Percentiles rank a stretch among this genome's conserved stretches.
phyloP scores from a whole-genome alignment of 2,113 vertebrate species.

The Trochalopteron elliotii region DNA sequence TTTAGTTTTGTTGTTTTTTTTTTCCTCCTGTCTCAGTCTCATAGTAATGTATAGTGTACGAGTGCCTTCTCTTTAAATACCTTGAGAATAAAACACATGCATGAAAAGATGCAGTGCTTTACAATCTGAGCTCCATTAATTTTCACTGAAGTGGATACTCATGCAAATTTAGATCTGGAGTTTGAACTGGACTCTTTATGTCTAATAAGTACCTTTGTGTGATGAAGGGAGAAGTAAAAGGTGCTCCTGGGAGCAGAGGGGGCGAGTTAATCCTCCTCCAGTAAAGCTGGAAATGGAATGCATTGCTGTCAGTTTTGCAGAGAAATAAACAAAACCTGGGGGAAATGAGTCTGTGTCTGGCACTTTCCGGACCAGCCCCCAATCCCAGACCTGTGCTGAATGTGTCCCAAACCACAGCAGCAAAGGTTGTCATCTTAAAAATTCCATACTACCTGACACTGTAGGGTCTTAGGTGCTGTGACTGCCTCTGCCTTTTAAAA shows the following conservation, averaged over 20 bases:
- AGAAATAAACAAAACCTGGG: neutral
- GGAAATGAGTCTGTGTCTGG: neutral
- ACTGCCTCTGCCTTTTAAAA: neutral
- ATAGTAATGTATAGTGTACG: accelerated
- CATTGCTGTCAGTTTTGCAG: neutral
- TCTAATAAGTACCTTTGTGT: neutral
- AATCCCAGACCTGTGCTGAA: neutral
- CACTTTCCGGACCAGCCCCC: neutral
- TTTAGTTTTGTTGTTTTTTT: neutral
- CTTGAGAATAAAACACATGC: neutral
- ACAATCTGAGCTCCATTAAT: neutral
- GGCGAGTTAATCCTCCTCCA: neutral
- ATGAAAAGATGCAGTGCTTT: neutral
- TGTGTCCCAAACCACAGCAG: neutral
- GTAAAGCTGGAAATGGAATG: neutral
- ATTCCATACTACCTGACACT: neutral
- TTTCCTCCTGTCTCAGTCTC: neutral
- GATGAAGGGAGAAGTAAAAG: neutral
- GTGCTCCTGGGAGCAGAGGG: neutral
- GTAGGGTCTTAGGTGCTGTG: neutral
- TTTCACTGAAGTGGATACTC: neutral
- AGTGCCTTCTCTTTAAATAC: neutral
- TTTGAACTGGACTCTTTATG: neutral
- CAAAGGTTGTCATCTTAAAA: neutral
- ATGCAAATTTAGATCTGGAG: neutral